Conservation (phyloP, 2,888 invertebrate genomes). For the Coecobrya sp. region DNA sequence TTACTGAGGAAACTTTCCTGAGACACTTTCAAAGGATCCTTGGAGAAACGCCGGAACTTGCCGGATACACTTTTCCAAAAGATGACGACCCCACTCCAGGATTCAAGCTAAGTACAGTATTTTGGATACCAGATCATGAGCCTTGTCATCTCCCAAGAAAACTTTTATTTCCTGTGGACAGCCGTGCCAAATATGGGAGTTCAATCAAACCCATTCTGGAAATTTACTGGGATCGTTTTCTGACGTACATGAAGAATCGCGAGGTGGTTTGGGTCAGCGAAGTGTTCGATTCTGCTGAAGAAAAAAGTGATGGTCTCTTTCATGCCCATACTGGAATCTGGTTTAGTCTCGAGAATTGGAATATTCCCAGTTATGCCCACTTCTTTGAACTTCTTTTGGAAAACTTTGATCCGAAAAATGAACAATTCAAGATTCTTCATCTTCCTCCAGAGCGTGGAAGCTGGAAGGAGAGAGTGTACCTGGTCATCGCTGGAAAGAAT, state of each 20-base stretch:
- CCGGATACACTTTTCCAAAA: neutral
- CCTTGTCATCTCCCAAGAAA: neutral
- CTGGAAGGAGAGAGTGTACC: neutral
- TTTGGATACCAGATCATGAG: neutral
- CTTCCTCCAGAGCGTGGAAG: neutral
- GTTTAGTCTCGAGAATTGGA: neutral
- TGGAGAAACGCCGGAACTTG: neutral
- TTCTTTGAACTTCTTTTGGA: neutral
- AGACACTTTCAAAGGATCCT: neutral
- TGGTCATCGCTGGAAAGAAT: neutral
- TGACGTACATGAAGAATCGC: neutral
- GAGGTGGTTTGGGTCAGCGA: neutral
- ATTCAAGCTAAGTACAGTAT: neutral
- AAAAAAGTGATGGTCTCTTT: neutral
- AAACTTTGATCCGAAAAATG: neutral
- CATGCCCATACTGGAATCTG: neutral
- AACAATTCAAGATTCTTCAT: neutral
- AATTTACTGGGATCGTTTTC: neutral
- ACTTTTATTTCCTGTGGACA: neutral
- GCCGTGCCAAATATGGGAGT: neutral
- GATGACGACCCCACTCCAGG: neutral
- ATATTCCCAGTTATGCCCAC: neutral
- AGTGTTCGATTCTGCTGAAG: neutral
- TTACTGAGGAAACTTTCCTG: neutral
- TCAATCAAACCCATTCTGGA: neutral